Base-by-base conservation (phyloP, 2,888 invertebrate genomes). In the Ochropleura leucogaster region DNA sequence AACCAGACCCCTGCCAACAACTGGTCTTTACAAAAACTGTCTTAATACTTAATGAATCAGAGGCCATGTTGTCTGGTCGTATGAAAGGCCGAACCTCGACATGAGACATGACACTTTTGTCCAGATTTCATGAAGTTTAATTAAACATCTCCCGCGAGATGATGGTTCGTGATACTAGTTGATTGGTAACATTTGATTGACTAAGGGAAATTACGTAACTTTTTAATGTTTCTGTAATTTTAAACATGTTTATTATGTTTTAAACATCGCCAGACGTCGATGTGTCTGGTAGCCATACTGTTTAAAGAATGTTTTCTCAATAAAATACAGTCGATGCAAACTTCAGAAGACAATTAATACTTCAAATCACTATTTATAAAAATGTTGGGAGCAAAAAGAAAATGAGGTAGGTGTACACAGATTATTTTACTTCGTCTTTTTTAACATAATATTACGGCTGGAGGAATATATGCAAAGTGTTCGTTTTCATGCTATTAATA, bases 81-180 rank as follows among this genome's bases (percentile, higher is more conserved):
- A 89, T 88, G 88, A 87, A 88, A 86, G 83, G 84, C 84, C 85
- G 86, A 89, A 91, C 84, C 87, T 86, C 83, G 86, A 89, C 90
- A 90, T 87, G 90, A 90, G 91, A 92, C 89, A 90, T 91, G 92
- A 91, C 92, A 92, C 90, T 90, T 92, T 93, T 92, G 92, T 92
- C 88, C 90, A 89, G 90, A 90, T 90, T 91, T 92, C 89, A 88
- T 89, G 87, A 93, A 93, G 91, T 93, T 94, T 93, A 94, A 94
- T 94, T 93, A 93, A 94, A 94, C 90, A 90, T 91, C 87, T 86
- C 88, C 84, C 87, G 75, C 75, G 85, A 88, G 90, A 89, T 89
- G 89, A 80, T 86, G 85, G 86, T 87, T 83, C 60, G 74, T 85
- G 86, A 90, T 89, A 88, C 87, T 88, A 86, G 83, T 86, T 87